phyloP scores from a whole-genome alignment of 2,888 invertebrate genomes.

The Panzeria rudis region DNA sequence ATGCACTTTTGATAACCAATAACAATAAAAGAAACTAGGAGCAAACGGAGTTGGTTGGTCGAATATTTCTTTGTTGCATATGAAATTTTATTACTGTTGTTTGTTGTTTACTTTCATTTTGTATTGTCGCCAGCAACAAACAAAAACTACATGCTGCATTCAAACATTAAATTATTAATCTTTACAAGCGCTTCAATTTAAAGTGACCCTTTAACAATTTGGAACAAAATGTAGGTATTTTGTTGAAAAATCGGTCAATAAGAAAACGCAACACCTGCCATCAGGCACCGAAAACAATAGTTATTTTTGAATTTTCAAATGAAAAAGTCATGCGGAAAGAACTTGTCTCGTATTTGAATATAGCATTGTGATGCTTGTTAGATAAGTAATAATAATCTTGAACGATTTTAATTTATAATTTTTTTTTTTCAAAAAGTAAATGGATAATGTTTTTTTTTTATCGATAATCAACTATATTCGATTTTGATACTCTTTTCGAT shows the following conservation, averaged over 20 bases:
- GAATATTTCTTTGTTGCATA: constrained; percentile 30
- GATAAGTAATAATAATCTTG: too few species aligned
- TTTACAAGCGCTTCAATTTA: constrained; percentile 21
- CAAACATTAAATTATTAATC: constrained; percentile 21
- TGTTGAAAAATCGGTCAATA: background rate
- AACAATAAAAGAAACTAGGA: background rate
- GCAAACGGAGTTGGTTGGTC: background rate
- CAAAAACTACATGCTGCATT: background rate
- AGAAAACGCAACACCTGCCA: constrained; percentile 7
- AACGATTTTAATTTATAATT: too few species aligned
- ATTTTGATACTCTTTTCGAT: too few species aligned
- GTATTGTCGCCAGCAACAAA: constrained; percentile 7
- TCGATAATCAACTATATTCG: too few species aligned
- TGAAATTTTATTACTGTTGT: constrained; percentile 30
- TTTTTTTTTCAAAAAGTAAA: too few species aligned
- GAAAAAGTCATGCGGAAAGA: too few species aligned
- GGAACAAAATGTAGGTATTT: background rate
- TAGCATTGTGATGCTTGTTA: too few species aligned
- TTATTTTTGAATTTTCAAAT: too few species aligned
- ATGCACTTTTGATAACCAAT: constrained; percentile 60
- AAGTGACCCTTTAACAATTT: constrained; percentile 11
- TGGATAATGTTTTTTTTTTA: too few species aligned
- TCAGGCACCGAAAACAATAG: too few species aligned
- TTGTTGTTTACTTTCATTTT: constrained; percentile 1
- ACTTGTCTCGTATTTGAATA: too few species aligned